Evolutionary conservation across 2,888 invertebrate species (phyloP), one percentile per base, ranked within the genome.

Genomic region (Plusia festucae): DNA sequence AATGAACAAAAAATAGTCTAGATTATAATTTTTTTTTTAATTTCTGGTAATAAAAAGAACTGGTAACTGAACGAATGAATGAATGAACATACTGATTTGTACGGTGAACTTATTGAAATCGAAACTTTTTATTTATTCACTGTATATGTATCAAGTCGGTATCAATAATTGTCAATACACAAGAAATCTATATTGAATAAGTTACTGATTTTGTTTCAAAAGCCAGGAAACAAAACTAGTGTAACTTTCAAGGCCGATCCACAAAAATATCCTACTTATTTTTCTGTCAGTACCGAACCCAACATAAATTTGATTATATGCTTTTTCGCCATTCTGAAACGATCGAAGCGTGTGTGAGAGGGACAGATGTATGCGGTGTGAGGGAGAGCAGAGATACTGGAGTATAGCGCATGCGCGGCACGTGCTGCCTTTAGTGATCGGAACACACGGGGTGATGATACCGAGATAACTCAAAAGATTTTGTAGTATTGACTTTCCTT

Each of bases 251-350:
- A 92, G 92, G 92, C 87, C 89, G 81, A 62, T 3, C 32, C 46
- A 9, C 46, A 57, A 32, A 53, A 53, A 60, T 64, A 70, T 73
- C 73, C 68, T 60, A 65, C 57, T 82, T 88, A 82, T 76, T 81
- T 70, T 93, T 82, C 89, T 27, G 64, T 83, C 93, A 6, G 66
- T 93, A 90, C 90, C 55, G 84, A 49, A 20, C 18, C 86, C 87
- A 79, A 90, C 91, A 94, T 93, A 93, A 93, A 94, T 93, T 94
- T 90, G 93, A 95, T 95, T 85, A 83, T 92, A 95, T 91, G 89
- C 91, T 91, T 94, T 94, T 95, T 94, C 93, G 93, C 94, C 93
- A 94, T 91, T 90, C 90, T 85, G 83, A 82, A 83, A 86, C 93
- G 95, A 95, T 95, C 95, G 95, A 95, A 95, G 93, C 86, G 85